Evolutionary conservation across 2,888 invertebrate genomes (phyloP), one percentile per base, ranked within the genome.

Genomic region (Blera fallax): DNA sequence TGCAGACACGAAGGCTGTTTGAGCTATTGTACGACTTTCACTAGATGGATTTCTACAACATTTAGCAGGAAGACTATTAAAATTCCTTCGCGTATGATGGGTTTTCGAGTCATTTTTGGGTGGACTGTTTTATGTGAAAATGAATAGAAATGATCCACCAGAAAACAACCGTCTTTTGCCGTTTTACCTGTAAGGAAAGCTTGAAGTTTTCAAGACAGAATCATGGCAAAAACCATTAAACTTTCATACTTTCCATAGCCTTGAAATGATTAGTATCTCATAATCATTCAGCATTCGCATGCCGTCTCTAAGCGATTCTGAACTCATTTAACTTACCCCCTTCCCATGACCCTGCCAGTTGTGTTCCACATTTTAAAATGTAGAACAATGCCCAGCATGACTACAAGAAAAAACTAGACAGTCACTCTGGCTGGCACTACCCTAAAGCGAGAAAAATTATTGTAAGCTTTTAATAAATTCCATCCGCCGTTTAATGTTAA

Each of bases 401-500:
- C 58, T 64, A 64, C 56, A 70, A 70, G 70, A 77, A 54, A 77
- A 54, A 50, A 2, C n/a, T 43, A 45, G 16, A 58, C 45, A 70
- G 43, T 48, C 6, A 16, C 3, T 37, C 37, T 50, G 11, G 24
- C 27, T 2, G 24, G 32, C n/a, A 54, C 64, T 34, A 69, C 29
- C 64, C 58, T 24, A 37, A 73, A 52, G 60, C 64, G 64, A 64
- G 37, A 76, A 76, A 62, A 54, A 40, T 16, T n/a, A 29, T 27
- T 62, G 27, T 34, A 58, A 81, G 70, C 77, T 80, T 85, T 85
- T 85, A 85, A 85, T 85, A 80, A 85, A 81, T 85, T 85, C 81
- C 81, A 85, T 85, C 85, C 85, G 85, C 85, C 85, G 85, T 85
- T 85, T 85, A 85, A 58, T 62, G 60, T 67, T 81, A 77, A 85